Percentiles rank a stretch among this genome's conserved stretches.
These are phyloP conservation scores for Notothenia coriiceps DNA, from an alignment of 2,113 vertebrate genomes.

Conservation along the genomic window DNA sequence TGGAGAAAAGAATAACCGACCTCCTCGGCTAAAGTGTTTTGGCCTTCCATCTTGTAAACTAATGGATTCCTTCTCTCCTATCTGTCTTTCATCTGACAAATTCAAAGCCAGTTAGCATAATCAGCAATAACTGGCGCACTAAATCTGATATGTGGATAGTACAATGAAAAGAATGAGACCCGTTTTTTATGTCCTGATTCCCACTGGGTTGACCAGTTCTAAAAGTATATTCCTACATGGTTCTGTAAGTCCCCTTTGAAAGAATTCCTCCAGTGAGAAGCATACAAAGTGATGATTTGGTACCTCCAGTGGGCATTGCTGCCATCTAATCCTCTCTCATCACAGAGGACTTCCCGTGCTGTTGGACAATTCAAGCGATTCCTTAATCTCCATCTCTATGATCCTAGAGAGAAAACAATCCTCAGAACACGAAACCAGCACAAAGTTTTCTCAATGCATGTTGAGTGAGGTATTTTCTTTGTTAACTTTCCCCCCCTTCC, in stretches of 20 bases:
- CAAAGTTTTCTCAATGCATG: constrained; percentile 7
- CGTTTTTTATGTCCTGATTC: constrained; percentile 17
- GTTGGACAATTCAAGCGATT: constrained; percentile 36
- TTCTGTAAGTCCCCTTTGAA: constrained; percentile 38
- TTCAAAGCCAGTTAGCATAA: constrained; percentile 30
- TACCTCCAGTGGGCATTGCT: constrained; percentile 40
- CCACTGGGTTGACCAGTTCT: background rate
- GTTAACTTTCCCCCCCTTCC: constrained; percentile 1
- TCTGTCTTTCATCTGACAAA: constrained; percentile 8
- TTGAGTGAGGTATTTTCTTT: background rate
- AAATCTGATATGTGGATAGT: constrained; percentile 29
- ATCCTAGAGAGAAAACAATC: constrained; percentile 38
- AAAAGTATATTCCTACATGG: constrained; percentile 21
- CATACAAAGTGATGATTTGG: constrained; percentile 58
- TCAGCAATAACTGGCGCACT: constrained; percentile 19
- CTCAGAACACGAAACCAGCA: background rate
- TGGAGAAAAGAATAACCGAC: constrained; percentile 31
- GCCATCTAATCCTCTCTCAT: constrained; percentile 57
- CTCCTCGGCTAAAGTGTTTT: constrained; percentile 17
- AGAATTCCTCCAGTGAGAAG: constrained; percentile 39
- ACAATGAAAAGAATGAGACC: background rate
- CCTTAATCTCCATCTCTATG: constrained; percentile 61
- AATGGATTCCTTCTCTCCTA: constrained; percentile 40
- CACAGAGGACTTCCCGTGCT: constrained; percentile 50
- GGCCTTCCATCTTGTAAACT: constrained; percentile 34